Evolutionary conservation across 2,888 invertebrate genomes (phyloP), one percentile per base, ranked within the genome.

Genomic region (Torymus tubicola): DNA sequence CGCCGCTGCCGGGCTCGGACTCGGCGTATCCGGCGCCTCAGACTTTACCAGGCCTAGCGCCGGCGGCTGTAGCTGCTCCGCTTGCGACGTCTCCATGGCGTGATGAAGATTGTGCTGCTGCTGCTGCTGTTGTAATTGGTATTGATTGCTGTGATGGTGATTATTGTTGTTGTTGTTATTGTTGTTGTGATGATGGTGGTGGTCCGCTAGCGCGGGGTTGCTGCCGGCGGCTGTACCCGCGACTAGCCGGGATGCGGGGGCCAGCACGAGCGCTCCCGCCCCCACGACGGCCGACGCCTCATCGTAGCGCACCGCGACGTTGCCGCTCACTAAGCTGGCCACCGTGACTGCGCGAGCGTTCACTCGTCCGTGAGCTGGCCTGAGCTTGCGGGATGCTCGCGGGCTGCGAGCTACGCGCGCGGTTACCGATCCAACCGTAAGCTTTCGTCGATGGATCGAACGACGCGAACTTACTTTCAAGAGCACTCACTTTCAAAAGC

Each of bases 241-340:
- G 91, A 89, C 90, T 93, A 93, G 85, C 92, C 92, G 86, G 88
- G 90, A 86, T 86, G 90, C 87, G 88, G 89, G 88, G 87, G 89
- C 88, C 87, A 90, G 85, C 78, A 86, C 93, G 92, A 91, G 92
- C 92, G 91, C 92, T 87, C 89, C 87, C 87, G 88, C 87, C 88
- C 89, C 90, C 92, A 92, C 92, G 92, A 91, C 92, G 92, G 91
- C 92, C 87, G 89, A 87, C 86, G 88, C 87, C 88, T 90, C 90
- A 90, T 91, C 88, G 88, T 90, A 89, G 85, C 89, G 88, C 88
- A 88, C 87, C 85, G 87, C 87, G 85, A 89, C 87, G 87, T 86
- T 89, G 85, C 87, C 89, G 86, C 88, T 90, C 85, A 89, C 88
- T 87, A 89, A 85, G 86, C 89, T 90, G 87, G 89, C 89, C 89